Percentiles rank a stretch among this genome's conserved stretches.
These are phyloP conservation scores for Scaptodrosophila latifasciaeformis DNA, from an alignment of 2,888 invertebrate genomes.

Conservation along the genomic window DNA sequence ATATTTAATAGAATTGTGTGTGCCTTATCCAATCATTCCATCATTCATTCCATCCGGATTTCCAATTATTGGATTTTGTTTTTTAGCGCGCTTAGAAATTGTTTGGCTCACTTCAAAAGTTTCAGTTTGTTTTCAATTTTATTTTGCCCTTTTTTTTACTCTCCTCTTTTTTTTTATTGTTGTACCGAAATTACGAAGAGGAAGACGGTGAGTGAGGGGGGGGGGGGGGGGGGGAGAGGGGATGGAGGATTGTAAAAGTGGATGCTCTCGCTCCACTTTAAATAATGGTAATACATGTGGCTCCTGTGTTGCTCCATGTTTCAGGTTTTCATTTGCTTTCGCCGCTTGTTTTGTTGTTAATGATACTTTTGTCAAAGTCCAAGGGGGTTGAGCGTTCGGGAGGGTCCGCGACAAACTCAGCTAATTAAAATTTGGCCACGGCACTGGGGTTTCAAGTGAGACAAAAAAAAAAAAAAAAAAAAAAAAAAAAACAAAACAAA, in stretches of 20 bases:
- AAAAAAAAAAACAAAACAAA: constrained; percentile 20
- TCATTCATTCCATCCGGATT: too few species aligned
- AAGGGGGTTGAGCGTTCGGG: constrained; percentile 31
- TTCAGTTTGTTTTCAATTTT: constrained; percentile 6
- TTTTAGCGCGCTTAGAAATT: constrained; percentile 31
- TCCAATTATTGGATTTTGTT: constrained; percentile 71
- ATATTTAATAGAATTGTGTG: too few species aligned
- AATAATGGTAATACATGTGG: constrained; percentile 37
- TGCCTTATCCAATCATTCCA: too few species aligned
- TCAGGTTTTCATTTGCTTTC: not conserved
- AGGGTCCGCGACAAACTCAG: too few species aligned
- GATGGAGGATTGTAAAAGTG: too few species aligned
- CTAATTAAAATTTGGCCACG: constrained; percentile 59
- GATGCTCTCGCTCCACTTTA: constrained; percentile 6
- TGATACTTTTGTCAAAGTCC: constrained; percentile 41
- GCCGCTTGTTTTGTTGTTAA: not conserved
- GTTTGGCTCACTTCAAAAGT: constrained; percentile 28
- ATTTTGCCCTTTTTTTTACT: constrained; percentile 2
- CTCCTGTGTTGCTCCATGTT: not conserved
- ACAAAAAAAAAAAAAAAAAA: constrained; percentile 15
- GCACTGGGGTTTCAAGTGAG: constrained; percentile 18
- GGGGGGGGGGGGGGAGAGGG: not conserved
- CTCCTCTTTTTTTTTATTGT: not conserved
- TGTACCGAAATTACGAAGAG: too few species aligned
- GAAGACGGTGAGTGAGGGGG: not conserved